Conservation (phyloP, 2,113 vertebrate species). For the Coreoperca whiteheadi region DNA sequence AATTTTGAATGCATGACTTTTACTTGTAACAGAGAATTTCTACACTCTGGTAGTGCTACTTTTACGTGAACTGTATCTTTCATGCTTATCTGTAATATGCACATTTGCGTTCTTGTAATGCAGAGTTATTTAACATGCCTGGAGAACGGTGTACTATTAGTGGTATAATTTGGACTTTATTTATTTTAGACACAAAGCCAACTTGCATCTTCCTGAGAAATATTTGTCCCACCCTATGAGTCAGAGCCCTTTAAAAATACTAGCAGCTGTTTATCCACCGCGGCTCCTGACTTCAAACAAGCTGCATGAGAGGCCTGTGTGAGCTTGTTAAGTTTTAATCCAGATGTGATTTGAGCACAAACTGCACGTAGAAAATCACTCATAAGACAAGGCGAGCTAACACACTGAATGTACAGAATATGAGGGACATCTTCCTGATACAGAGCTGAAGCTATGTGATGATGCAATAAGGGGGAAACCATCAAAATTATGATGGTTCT, state of each 20-base stretch:
- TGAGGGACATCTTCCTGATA: background rate
- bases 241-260: conserved; percentile 47
- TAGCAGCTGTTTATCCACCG: conserved; percentile 44
- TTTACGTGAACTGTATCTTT: background rate
- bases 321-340: conserved; percentile 36
- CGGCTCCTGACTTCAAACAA: background rate
- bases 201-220: conserved; percentile 17
- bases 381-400: background rate
- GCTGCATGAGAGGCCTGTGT: conserved; percentile 16
- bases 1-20: no score
- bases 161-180: background rate
- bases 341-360: background rate
- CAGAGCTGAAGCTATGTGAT: background rate
- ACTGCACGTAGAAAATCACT: conserved; percentile 1
- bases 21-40: no score
- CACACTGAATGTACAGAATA: background rate
- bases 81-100: background rate
- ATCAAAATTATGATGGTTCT: background rate
- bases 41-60: no score
- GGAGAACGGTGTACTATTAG: background rate
- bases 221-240: conserved; percentile 38
- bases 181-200: conserved; percentile 18
- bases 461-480: no score
- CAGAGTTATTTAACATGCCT: background rate
- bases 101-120: background rate